Evolutionary conservation across 2,113 vertebrate genomes (phyloP).

Genomic region (Turnix velox): DNA sequence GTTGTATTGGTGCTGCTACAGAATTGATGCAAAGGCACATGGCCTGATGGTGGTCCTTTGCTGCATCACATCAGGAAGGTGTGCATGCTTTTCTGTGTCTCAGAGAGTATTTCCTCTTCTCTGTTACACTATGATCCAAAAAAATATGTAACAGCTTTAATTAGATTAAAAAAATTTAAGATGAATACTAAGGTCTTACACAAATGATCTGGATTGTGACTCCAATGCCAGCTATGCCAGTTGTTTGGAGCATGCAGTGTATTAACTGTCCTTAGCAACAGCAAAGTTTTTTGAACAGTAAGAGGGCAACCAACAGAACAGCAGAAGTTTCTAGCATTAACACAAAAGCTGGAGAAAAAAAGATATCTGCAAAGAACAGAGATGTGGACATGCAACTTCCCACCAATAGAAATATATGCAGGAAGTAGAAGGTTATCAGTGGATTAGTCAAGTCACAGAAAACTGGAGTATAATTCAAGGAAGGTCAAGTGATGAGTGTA

Average conservation of each 20-base stretch:
- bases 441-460: not conserved
- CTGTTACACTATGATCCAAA: not conserved
- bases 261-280: not conserved
- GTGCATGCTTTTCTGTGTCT: rapidly evolving
- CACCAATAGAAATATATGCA: not conserved
- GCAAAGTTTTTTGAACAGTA: not conserved
- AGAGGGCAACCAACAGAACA: not conserved
- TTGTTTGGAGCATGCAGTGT: not conserved
- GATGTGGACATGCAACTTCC: not conserved
- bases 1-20: not conserved
- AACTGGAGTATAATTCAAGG: not conserved
- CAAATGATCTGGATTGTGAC: not conserved
- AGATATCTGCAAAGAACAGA: not conserved
- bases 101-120: not conserved
- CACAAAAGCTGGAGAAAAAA: not conserved
- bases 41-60: not conserved
- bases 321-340: not conserved
- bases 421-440: not conserved
- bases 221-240: not conserved
- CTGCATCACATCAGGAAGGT: not conserved
- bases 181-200: not conserved
- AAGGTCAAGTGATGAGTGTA: not conserved
- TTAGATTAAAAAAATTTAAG: no score
- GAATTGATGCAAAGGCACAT: not conserved
- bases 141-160: not conserved